Percentiles rank a stretch among this genome's conserved stretches.
Conservation (phyloP, 92 coral and sea anemone genomes). For the Palythoa grandis region DNA sequence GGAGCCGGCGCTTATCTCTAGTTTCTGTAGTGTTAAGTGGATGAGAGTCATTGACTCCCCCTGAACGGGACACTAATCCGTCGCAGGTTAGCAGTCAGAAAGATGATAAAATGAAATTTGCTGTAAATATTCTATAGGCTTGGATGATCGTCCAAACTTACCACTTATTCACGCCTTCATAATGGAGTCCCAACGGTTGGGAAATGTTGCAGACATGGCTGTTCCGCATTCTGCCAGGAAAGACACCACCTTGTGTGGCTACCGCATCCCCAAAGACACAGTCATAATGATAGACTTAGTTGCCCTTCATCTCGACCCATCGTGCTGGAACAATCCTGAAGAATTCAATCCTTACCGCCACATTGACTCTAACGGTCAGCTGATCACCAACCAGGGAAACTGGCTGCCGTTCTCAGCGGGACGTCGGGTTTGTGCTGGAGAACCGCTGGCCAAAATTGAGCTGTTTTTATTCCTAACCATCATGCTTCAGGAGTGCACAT, state of each 20-base stretch:
- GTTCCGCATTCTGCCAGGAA: neutral
- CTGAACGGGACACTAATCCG: no score
- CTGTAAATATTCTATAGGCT: neutral
- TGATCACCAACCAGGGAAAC: slow-evolving; percentile 3
- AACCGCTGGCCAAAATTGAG: neutral
- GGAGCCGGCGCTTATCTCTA: no score
- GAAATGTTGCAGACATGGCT: neutral
- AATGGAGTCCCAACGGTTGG: neutral
- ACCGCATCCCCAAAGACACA: slow-evolving; percentile 7
- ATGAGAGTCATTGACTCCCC: no score
- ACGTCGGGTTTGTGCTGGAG: neutral
- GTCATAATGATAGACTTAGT: neutral
- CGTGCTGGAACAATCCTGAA: neutral
- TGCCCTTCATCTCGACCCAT: neutral
- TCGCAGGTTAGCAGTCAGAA: no score
- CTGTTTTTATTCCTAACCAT: slow-evolving; percentile 66
- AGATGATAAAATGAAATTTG: no score
- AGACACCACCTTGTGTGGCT: slow-evolving; percentile 18
- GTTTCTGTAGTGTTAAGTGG: no score
- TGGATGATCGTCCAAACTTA: neutral
- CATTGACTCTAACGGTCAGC: neutral
- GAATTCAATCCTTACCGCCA: neutral
- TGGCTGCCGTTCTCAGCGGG: neutral
- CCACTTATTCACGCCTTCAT: slow-evolving; percentile 3
- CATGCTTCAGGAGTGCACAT: slow-evolving; percentile 60